Evolutionary conservation across 1,140 invertebrate species (phyloP).

Genomic region (Ganaspis sp.): DNA sequence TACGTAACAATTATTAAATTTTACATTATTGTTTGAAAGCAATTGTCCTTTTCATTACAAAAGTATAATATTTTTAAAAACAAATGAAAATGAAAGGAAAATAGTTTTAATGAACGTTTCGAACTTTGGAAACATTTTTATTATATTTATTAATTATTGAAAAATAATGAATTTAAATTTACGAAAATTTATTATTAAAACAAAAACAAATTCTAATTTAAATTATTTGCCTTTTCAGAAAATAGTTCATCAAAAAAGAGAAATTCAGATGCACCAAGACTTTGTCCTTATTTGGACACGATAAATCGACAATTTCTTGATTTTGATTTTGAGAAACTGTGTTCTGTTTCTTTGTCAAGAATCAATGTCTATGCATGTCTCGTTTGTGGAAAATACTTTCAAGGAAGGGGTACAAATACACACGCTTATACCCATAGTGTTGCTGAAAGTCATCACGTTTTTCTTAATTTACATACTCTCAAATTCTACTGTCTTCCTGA

Average conservation of each 20-base stretch:
- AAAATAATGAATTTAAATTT: too few relatives aligned
- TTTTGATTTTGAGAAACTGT: slow-evolving; percentile 99
- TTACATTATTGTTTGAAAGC: too few relatives aligned
- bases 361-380: slow-evolving; percentile 99
- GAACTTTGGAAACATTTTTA: too few relatives aligned
- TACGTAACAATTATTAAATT: too few relatives aligned
- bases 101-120: too few relatives aligned
- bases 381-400: slow-evolving; percentile 99
- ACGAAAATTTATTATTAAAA: too few relatives aligned
- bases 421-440: slow-evolving; percentile 99
- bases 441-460: slow-evolving; percentile 98
- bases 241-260: slow-evolving; percentile 35
- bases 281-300: slow-evolving; percentile 97
- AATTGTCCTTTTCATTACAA: too few relatives aligned
- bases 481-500: slow-evolving; percentile 99
- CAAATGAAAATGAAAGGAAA: too few relatives aligned
- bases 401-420: slow-evolving; percentile 97
- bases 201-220: too few relatives aligned
- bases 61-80: not conserved
- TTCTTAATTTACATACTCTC: slow-evolving; percentile 96
- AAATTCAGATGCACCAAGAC: slow-evolving; percentile 64
- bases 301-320: slow-evolving; percentile 98
- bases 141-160: too few relatives aligned
- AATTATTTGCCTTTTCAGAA: slow-evolving; percentile 35
- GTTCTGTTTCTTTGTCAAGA: slow-evolving; percentile 97